Base-by-base conservation (phyloP, 1,140 invertebrate genomes). In the Globodera ellingtonae region DNA sequence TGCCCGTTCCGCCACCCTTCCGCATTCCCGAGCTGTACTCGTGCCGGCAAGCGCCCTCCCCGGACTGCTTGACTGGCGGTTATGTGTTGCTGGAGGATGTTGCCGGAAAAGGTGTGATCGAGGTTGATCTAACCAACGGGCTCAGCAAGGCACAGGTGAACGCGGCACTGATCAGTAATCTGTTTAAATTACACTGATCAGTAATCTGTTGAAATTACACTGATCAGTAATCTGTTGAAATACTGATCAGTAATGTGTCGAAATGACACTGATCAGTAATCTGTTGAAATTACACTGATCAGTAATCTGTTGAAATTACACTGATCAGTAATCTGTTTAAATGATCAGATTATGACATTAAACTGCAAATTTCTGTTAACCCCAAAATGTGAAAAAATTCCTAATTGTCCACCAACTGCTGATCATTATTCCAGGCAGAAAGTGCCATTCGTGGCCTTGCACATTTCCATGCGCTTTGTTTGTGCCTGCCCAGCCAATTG, bases 91-190 rank as follows among this genome's bases (percentile, higher is more conserved):
- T 70, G 67, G 67, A 70, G 15, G 67, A 70, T 18, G 24, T 70
- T 9, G 24, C 35, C 24, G 67, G 24, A 18, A 6, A 24, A 10
- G 67, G 67, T 21, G 35, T 47, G 8, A 47, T 67, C 69, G 62
- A 67, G 35, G 35, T 67, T 50, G 75, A 77, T 52, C 69, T 77
- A 24, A 24, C n/a, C 46, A 59, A 77, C 13, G 75, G 75, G 21
- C 75, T 77, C 48, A 77, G 21, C 69, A 77, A 77, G 46, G 75
- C 24, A 47, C 75, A 77, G 65, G 75, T 77, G 35, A 50, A 13
- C 5, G 18, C 67, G 44, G 21, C 10, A 67, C 44, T 24, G 35
- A n/a, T 24, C 24, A 24, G 24, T 24, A 24, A 24, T 24, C 24
- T 24, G 24, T 24, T 24, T 0, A 24, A 24, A 24, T 24, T 24